Conservation (phyloP, 1,140 invertebrate genomes). For the Procambarus clarkii region DNA sequence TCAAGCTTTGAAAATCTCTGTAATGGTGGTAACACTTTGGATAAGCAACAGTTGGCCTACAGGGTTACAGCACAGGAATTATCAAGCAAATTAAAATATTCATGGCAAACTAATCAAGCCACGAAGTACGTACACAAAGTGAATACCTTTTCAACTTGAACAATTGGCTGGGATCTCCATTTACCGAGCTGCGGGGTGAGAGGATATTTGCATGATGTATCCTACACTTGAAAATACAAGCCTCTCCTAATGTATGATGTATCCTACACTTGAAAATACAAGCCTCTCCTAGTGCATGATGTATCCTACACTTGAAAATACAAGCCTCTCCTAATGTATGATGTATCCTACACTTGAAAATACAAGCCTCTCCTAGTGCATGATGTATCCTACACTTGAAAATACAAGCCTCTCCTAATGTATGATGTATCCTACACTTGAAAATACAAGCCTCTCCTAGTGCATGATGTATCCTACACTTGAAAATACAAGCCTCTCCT, state of each 20-base stretch:
- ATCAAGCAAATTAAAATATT: conserved; percentile 2
- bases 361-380: too few relatives aligned
- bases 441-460: too few relatives aligned
- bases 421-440: too few relatives aligned
- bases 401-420: too few relatives aligned
- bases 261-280: not conserved
- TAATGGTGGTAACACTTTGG: not conserved
- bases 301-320: too few relatives aligned
- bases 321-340: too few relatives aligned
- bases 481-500: too few relatives aligned
- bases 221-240: not conserved
- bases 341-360: too few relatives aligned
- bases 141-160: conserved; percentile 56
- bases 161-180: conserved; percentile 52
- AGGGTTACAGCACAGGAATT: not conserved
- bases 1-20: not conserved
- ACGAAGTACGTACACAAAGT: conserved; percentile 16
- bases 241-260: not conserved
- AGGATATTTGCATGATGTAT: conserved; percentile 13
- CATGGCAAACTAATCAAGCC: conserved; percentile 19
- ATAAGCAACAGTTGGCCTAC: conserved; percentile 7
- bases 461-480: too few relatives aligned
- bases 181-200: conserved; percentile 40
- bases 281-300: too few relatives aligned
- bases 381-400: too few relatives aligned